Evolutionary conservation across 2,113 vertebrate genomes (phyloP), one percentile per base, ranked within the genome.

Genomic region (Emberiza fucata): DNA sequence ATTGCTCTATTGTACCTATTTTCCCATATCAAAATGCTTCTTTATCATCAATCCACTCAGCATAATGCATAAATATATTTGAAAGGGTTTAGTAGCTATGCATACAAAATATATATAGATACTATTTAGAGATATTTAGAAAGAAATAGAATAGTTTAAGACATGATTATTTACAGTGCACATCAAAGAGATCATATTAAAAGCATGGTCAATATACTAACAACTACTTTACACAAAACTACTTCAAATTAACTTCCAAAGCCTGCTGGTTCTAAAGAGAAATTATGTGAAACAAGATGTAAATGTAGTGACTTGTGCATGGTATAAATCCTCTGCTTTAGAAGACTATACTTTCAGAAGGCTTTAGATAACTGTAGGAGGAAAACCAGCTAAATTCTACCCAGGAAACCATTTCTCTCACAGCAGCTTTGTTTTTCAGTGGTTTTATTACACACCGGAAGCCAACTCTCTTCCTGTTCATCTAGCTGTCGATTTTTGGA

Each of bases 321-420:
- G 25, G 24, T 47, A 6, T 39, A 88, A 93, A 51, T 11, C 31
- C 31, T 92, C 35, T 91, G 60, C 56, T 84, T 93, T 57, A 91
- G 80, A 72, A 81, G n/a, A 35, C 35, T 44, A 18, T 5, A 19
- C 12, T 83, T 82, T 73, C 78, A 18, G 47, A 88, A 88, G 51
- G 24, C 60, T 71, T 92, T 63, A 92, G 60, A 96, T 39, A 33
- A n/a, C 51, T 79, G 44, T 12, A 64, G 73, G 64, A 90, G 53
- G 72, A 94, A 92, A 94, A 76, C 24, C 83, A 42, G 56, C 23
- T 23, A 60, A 61, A 64, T 91, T 93, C 44, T 90, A 59, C 61
- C 70, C 91, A 81, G 90, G 89, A 97, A 96, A 89, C 81, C 45
- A 91, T 86, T 78, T 87, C 68, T 71, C 69, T 91, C 84, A 79